A percentile compares a stretch with the other conserved stretches of the same genome.
phyloP scores from a whole-genome alignment of 2,113 vertebrate genomes.

The Python bivittatus region DNA sequence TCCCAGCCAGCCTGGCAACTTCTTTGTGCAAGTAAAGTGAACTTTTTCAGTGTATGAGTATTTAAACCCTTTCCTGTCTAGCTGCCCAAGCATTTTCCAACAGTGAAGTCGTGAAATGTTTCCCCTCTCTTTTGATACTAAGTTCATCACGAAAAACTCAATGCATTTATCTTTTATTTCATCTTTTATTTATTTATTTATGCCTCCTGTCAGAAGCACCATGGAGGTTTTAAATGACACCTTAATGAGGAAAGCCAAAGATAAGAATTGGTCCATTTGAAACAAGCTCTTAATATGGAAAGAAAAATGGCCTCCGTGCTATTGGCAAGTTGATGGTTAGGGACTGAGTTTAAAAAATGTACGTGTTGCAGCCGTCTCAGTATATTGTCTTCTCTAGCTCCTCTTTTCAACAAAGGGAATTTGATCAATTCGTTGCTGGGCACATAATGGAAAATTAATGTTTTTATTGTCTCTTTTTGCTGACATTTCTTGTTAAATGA shows the following conservation, averaged over 20 bases:
- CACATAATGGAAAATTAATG: conserved; percentile 8
- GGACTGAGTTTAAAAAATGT: conserved; percentile 41
- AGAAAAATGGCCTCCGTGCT: conserved; percentile 30
- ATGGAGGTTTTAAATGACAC: conserved; percentile 49
- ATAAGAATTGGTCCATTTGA: conserved; percentile 49
- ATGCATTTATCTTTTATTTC: conserved; percentile 36
- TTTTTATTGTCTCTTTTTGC: conserved; percentile 14
- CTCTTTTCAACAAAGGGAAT: conserved; percentile 4
- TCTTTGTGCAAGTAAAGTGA: neutral
- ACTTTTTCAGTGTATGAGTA: neutral
- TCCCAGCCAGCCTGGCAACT: neutral
- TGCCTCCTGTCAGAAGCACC: conserved; percentile 10
- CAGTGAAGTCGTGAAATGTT: neutral
- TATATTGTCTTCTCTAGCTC: neutral
- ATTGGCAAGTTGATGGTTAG: conserved; percentile 21
- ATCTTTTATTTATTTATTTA: too few relatives aligned
- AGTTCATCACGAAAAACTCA: conserved; percentile 35
- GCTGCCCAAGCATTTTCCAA: neutral
- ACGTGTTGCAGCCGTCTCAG: conserved; percentile 37
- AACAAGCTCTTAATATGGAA: conserved; percentile 22
- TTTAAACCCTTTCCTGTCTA: neutral
- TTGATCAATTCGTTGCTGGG: conserved; percentile 1
- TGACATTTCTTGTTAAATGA: conserved; percentile 7
- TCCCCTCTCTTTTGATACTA: neutral
- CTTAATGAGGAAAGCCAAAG: conserved; percentile 40